Evolutionary conservation across 2,797 vertebrate genomes (phyloP), one percentile per base, ranked within the genome.

Genomic region (Pelochelys cantorii): DNA sequence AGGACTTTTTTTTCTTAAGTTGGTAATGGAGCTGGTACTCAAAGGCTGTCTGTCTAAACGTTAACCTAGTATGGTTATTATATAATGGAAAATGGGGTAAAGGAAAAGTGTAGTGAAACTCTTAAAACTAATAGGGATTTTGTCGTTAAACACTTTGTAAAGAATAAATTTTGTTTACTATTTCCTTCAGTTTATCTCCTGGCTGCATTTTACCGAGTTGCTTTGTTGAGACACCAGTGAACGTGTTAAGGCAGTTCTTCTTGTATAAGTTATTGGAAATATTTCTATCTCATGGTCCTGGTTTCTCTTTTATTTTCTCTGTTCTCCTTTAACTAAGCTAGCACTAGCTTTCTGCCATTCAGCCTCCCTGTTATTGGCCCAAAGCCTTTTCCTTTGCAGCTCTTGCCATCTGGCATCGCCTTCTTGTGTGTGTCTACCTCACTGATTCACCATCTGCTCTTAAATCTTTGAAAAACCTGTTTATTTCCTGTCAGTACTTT

Each of bases 401-500:
- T 93, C 94, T 93, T 97, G 94, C 55, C 90, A 87, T 90, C 94
- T 96, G 96, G 86, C 92, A 80, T 11, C 0, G 68, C 60, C 34
- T 79, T 86, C 53, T 75, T 84, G 78, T 92, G 22, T 88, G 84
- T 93, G 90, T 93, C 74, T 29, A 89, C 60, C 60, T 62, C 29
- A n/a, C 60, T 86, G 60, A 90, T 92, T 86, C 84, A 80, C 94
- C 94, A 95, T 95, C 94, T 97, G 95, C 75, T 88, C 59, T 93
- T 83, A 77, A 52, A 79, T 89, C 55, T 11, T 59, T 75, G 13
- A 29, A 10, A 42, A 53, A 4, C 88, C 37, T 74, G 68, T 85
- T 31, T 34, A 37, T 75, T 92, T 23, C 31, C 8, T 27, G 9
- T 60, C 86, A 82, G 13, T 83, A 71, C 95, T 57, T 92, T 34